Evolutionary conservation across 2,888 invertebrate genomes (phyloP), one percentile per base, ranked within the genome.

Genomic region (Celastrina argiolus): DNA sequence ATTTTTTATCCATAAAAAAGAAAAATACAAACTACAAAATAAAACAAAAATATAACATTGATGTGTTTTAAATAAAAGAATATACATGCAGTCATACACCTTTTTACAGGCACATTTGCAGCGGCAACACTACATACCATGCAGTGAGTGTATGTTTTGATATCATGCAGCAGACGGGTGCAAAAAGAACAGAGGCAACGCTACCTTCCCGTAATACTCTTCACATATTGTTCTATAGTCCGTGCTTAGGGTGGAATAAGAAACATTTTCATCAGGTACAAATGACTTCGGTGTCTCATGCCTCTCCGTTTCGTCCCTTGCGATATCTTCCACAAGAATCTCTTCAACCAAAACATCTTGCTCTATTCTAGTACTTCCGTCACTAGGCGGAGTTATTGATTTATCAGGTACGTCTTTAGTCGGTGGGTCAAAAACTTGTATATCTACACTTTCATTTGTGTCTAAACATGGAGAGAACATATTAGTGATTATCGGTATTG

Each of bases 171-270:
- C 39, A 61, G 18, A 61, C 61, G 36, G 36, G 61, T 61, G 61
- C 61, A 61, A 61, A 51, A 26, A 51, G 36, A 36, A 36, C 22
- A 51, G 22, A 51, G 22, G 51, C 51, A 73, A 66, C 72, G 85
- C 78, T 88, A 96, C 96, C 92, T 94, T 95, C 66, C 83, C 92
- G 64, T 93, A 93, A 80, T 94, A 94, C 69, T 95, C 94, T 73
- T 95, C 94, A 76, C 95, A 93, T 66, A 95, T 91, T 18, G 95
- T 94, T 78, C 94, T 94, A 79, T 95, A 95, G 72, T 95, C 95
- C 31, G 95, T 94, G 10, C 94, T 93, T 73, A 93, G 87, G 6
- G 93, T 92, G 74, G 92, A 93, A 67, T 93, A 91, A 69, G 91
- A 89, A 70, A 81, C 78, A 12, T 83, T 84, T 61, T 91, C 90